A percentile compares a stretch with the other conserved stretches of the same genome.
These are phyloP conservation scores for Raja brachyura DNA, from an alignment of 2,113 vertebrate genomes.

Conservation along the genomic window DNA sequence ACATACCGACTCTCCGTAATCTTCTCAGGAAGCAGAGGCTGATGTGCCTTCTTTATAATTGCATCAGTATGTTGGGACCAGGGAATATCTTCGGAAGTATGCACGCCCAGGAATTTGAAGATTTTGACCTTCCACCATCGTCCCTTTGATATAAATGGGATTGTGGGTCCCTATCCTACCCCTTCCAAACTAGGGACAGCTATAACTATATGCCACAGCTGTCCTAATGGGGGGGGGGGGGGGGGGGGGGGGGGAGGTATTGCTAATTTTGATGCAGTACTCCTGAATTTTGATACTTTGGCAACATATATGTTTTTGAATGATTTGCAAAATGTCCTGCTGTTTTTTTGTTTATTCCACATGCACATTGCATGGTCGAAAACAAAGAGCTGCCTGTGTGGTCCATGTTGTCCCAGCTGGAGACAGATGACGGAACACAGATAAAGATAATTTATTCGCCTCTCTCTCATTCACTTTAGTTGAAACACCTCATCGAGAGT, in stretches of 20 bases:
- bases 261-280: not conserved
- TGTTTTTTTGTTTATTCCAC: not conserved
- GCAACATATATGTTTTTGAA: not conserved
- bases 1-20: too few relatives aligned
- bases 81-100: too few relatives aligned
- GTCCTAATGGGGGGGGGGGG: too few relatives aligned
- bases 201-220: not conserved
- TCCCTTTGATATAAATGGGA: too few relatives aligned
- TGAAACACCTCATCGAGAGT: not conserved
- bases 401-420: not conserved
- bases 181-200: too few relatives aligned
- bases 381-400: conserved; percentile 6
- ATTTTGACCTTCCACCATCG: too few relatives aligned
- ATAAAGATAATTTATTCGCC: conserved; percentile 17
- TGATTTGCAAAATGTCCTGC: not conserved
- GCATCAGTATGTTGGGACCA: too few relatives aligned
- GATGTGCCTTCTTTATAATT: too few relatives aligned
- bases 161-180: too few relatives aligned
- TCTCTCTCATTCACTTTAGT: not conserved
- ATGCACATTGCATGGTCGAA: not conserved
- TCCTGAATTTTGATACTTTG: not conserved
- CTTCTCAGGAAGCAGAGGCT: too few relatives aligned
- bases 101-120: too few relatives aligned
- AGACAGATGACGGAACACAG: conserved; percentile 1
- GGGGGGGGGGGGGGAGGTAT: not conserved